These are phyloP conservation scores for Cuniculus paca DNA, from an alignment of 2,797 vertebrate genomes.

Conservation along the genomic window DNA sequence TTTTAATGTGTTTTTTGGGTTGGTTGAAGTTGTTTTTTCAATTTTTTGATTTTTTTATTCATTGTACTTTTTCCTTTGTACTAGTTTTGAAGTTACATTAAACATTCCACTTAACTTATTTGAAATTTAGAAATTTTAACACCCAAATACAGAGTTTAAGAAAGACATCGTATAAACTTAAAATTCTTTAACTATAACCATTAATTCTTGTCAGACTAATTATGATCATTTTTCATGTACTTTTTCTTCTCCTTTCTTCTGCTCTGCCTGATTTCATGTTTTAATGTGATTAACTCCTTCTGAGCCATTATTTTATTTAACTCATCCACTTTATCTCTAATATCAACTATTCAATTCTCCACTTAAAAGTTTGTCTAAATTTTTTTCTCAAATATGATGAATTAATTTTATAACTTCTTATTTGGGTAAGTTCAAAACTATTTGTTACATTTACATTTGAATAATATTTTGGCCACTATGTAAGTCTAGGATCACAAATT, in stretches of 20 bases:
- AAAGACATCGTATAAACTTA: neutral
- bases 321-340: neutral
- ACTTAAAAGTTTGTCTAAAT: neutral
- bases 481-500: neutral
- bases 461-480: neutral
- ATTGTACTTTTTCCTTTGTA: neutral
- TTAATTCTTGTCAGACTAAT: neutral
- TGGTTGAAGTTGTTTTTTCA: neutral
- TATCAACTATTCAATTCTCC: neutral
- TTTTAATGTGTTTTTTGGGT: neutral
- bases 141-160: neutral
- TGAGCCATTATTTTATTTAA: neutral
- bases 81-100: neutral
- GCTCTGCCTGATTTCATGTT: neutral
- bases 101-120: neutral
- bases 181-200: neutral
- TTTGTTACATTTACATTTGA: neutral
- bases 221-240: neutral
- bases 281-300: neutral
- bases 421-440: neutral
- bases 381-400: neutral
- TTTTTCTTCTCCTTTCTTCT: neutral
- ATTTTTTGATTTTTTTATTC: conserved; percentile 15
- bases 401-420: neutral
- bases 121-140: neutral